phyloP scores from a whole-genome alignment of 2,113 vertebrate species.

The Platichthys stellatus region DNA sequence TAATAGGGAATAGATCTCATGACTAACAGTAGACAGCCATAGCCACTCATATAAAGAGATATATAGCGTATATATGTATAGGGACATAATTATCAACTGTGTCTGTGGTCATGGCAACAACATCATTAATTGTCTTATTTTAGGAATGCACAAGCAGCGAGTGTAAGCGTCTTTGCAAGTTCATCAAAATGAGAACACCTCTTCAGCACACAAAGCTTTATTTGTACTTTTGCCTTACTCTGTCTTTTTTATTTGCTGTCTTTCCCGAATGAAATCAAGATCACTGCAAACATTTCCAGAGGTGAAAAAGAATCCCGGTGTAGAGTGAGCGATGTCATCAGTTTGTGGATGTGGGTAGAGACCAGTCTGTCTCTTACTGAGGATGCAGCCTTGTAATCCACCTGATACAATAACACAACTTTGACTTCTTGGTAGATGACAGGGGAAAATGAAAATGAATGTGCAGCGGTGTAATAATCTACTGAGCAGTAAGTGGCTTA shows the following conservation, averaged over 20 bases:
- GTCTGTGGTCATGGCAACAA: conserved; percentile 12
- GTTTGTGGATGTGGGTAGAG: too few relatives aligned
- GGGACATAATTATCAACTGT: not conserved
- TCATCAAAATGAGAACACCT: not conserved
- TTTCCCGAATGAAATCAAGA: not conserved
- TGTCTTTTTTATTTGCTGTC: not conserved
- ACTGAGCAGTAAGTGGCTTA: conserved; percentile 40
- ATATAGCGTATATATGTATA: not conserved
- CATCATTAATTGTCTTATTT: not conserved
- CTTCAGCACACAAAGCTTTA: not conserved
- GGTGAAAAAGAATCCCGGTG: too few relatives aligned
- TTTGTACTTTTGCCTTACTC: not conserved
- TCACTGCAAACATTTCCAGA: not conserved
- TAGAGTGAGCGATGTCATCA: too few relatives aligned
- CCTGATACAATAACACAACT: not conserved
- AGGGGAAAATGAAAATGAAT: conserved; percentile 37
- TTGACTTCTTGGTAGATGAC: conserved; percentile 14
- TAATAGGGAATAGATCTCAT: too few relatives aligned
- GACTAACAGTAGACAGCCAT: too few relatives aligned
- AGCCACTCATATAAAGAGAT: too few relatives aligned
- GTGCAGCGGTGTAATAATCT: conserved; percentile 23
- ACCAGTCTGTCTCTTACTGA: conserved; percentile 1
- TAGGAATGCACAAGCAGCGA: not conserved
- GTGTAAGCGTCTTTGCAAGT: not conserved
- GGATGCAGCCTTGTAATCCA: conserved; percentile 8